Evolutionary conservation across 1,140 invertebrate genomes (phyloP).

Genomic region (Lucilia cuprina): DNA sequence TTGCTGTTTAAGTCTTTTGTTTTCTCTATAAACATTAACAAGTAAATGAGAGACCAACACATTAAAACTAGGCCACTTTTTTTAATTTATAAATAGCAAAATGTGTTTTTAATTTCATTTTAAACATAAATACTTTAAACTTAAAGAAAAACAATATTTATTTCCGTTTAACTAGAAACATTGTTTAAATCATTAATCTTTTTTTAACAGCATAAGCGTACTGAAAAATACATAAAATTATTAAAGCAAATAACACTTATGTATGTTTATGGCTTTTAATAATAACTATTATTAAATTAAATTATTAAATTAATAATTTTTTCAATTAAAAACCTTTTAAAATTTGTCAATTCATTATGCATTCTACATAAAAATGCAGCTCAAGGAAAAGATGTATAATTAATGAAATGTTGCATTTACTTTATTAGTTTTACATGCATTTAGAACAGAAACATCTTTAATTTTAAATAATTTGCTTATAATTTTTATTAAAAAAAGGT

Average conservation of each 20-base stretch:
- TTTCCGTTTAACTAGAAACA: background rate
- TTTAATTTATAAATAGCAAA: background rate
- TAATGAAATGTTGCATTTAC: background rate
- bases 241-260: background rate
- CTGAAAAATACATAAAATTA: background rate
- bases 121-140: background rate
- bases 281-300: background rate
- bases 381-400: background rate
- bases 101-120: background rate
- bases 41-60: no score
- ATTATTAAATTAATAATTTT: background rate
- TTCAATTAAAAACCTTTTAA: background rate
- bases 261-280: background rate
- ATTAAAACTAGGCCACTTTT: background rate
- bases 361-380: background rate
- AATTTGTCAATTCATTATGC: background rate
- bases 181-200: background rate
- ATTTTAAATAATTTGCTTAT: background rate
- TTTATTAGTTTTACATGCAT: background rate
- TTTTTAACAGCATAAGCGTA: no score
- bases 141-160: background rate
- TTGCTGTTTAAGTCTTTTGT: background rate
- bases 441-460: background rate
- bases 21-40: background rate
- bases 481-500: background rate